These are phyloP conservation scores for Protonemura montana DNA, from an alignment of 2,888 invertebrate genomes.

Conservation along the genomic window DNA sequence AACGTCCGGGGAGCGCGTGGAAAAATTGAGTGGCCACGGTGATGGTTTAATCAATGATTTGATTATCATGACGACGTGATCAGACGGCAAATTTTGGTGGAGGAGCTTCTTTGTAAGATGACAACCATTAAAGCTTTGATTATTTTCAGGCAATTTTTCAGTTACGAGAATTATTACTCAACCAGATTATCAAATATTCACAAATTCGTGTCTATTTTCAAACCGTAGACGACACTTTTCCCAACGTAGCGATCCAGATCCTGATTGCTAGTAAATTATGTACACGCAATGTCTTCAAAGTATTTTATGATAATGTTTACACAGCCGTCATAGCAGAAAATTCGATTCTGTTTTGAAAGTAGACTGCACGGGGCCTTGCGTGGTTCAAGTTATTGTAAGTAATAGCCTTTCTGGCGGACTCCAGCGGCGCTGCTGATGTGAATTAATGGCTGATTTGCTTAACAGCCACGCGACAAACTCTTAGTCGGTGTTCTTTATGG, in stretches of 20 bases:
- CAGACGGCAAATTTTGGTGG: no score
- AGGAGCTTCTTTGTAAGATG: no score
- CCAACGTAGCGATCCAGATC: background rate
- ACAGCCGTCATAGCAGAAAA: background rate
- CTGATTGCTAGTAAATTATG: slow-evolving; percentile 16
- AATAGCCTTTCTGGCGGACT: background rate
- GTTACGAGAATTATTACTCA: background rate
- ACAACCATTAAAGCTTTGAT: background rate
- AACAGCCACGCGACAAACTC: background rate
- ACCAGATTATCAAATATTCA: background rate
- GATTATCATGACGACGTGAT: no score
- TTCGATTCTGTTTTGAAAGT: background rate
- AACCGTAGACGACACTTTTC: background rate
- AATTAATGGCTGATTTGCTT: background rate
- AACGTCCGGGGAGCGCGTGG: background rate
- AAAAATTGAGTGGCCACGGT: background rate
- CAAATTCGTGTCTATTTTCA: background rate
- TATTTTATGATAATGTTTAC: background rate
- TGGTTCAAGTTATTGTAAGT: background rate
- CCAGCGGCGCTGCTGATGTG: background rate
- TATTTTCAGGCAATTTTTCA: background rate
- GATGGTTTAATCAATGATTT: background rate
- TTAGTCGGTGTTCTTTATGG: background rate
- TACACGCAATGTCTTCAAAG: background rate
- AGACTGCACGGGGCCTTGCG: background rate